Percentiles rank a stretch among this genome's conserved stretches.
phyloP scores from a whole-genome alignment of 2,888 invertebrate genomes.

The Pollenia amentaria region DNA sequence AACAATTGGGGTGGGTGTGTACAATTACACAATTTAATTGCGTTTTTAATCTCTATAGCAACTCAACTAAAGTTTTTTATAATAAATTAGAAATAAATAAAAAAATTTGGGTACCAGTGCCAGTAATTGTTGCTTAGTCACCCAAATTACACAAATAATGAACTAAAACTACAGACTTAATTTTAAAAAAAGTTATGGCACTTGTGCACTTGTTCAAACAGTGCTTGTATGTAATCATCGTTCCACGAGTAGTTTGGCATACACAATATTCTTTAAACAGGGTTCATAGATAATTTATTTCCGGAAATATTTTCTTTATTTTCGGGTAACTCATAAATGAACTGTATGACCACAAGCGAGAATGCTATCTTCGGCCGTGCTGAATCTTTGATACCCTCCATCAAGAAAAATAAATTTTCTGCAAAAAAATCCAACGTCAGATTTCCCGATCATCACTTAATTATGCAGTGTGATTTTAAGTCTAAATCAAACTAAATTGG shows the following conservation, averaged over 20 bases:
- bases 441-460: too few species aligned
- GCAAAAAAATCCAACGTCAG: too few species aligned
- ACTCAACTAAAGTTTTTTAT: slow-evolving; percentile 10
- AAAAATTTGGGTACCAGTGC: not conserved
- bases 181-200: slow-evolving; percentile 21
- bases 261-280: not conserved
- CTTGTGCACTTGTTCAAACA: not conserved
- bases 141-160: not conserved
- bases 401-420: too few species aligned
- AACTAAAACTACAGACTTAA: not conserved
- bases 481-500: too few species aligned
- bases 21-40: slow-evolving; percentile 32
- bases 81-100: not conserved
- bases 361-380: too few species aligned
- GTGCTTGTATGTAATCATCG: not conserved
- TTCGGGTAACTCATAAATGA: not conserved
- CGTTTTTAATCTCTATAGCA: slow-evolving; percentile 43
- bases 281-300: slow-evolving; percentile 1
- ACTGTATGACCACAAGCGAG: not conserved
- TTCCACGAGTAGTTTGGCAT: not conserved
- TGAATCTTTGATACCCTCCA: too few species aligned
- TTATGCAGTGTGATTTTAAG: too few species aligned
- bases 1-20: slow-evolving; percentile 22
- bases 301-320: slow-evolving; percentile 15
- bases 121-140: slow-evolving; percentile 55